phyloP scores from a whole-genome alignment of 2,888 invertebrate species.

The Polymixis lichenea region DNA sequence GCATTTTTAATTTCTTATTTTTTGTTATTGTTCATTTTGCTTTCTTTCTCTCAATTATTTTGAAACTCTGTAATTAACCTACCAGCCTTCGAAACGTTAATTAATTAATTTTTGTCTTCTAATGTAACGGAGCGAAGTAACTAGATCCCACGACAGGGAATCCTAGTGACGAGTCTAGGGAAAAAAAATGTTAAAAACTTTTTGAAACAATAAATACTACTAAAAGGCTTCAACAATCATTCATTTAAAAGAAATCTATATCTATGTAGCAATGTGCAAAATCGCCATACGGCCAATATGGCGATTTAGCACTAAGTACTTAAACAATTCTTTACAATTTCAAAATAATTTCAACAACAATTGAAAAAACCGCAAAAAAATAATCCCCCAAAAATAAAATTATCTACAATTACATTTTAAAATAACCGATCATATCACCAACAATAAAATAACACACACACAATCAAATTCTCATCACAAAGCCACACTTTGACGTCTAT shows the following conservation, averaged over 20 bases:
- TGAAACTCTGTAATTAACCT: no score
- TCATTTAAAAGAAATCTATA: neutral
- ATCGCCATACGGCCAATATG: neutral
- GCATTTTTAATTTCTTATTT: no score
- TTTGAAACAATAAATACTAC: no score
- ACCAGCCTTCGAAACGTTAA: no score
- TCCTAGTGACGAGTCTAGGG: no score
- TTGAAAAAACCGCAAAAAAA: conserved; percentile 16
- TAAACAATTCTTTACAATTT: conserved; percentile 8
- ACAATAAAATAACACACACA: conserved; percentile 27
- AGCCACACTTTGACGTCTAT: conserved; percentile 54
- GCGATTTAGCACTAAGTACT: neutral
- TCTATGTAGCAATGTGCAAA: neutral
- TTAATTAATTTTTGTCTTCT: no score
- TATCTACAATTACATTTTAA: conserved; percentile 52
- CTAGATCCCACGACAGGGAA: no score
- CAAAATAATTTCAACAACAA: conserved; percentile 22
- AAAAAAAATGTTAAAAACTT: no score
- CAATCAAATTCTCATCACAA: conserved; percentile 60
- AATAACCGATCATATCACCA: conserved; percentile 53
- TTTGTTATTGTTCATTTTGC: no score
- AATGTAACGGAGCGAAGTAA: no score
- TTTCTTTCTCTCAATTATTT: no score
- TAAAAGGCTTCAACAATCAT: neutral
- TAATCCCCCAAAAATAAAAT: conserved; percentile 34